phyloP scores from a whole-genome alignment of 2,888 invertebrate species.

The Caenorhabditis imperialis region DNA sequence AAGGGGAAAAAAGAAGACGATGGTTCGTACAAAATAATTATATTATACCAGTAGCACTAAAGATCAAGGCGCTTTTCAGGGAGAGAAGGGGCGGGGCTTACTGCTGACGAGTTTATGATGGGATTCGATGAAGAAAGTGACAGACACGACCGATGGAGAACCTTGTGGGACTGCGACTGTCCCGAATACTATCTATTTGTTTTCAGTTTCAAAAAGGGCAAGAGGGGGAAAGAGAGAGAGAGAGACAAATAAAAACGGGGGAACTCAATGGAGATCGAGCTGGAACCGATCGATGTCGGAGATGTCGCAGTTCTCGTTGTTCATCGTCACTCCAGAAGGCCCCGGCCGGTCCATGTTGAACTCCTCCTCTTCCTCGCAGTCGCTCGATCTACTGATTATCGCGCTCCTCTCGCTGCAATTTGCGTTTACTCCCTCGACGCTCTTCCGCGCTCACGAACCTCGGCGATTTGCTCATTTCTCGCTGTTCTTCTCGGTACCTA shows the following conservation, averaged over 20 bases:
- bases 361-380: constrained; percentile 36
- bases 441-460: constrained; percentile 39
- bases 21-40: constrained; percentile 52
- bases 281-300: constrained; percentile 37
- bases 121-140: constrained; percentile 43
- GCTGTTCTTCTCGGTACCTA: constrained; percentile 15
- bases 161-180: background rate
- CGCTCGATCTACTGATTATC: constrained; percentile 33
- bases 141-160: constrained; percentile 27
- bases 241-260: constrained; percentile 1
- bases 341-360: constrained; percentile 45
- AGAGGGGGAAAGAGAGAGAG: constrained; percentile 5
- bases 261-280: constrained; percentile 25
- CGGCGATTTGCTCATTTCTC: constrained; percentile 22
- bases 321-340: constrained; percentile 35
- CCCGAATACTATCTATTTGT: constrained; percentile 8
- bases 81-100: constrained; percentile 22
- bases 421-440: constrained; percentile 43
- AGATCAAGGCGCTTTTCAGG: constrained; percentile 50
- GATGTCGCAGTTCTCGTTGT: constrained; percentile 23
- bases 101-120: constrained; percentile 15
- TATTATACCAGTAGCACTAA: constrained; percentile 59
- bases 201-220: constrained; percentile 12
- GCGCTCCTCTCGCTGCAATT: constrained; percentile 53
- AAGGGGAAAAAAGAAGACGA: no score